Base-by-base conservation (phyloP, 1,140 invertebrate species). In the Papilio machaon region DNA sequence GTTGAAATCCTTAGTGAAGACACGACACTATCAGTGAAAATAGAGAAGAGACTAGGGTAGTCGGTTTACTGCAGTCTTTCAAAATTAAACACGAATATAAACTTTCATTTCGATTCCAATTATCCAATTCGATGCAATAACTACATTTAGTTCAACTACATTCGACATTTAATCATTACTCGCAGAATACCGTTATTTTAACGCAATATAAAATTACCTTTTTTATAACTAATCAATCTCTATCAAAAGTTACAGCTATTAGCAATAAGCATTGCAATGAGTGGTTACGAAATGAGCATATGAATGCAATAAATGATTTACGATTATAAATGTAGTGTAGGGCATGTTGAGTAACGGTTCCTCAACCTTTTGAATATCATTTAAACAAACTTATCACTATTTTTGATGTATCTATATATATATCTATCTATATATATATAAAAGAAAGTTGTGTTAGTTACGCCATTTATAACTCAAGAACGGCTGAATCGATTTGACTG, bases 161-260 rank as follows among this genome's bases (percentile, higher is more conserved):
- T 74, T 74, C n/a, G 6, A 52, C 54, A 35, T 19, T 47, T 52
- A 76, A 52, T 76, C 19, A 76, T 76, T 30, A 54, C 19, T 76
- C 19, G 23, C 23, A 76, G 46, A 11, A 30, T 76, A 49, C 43
- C 23, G 67, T 81, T 78, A 70, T 70, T 13, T 70, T 82, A 85
- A 67, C 67, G 54, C 75, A 80, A 84, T 58, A 83, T 70, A 82
- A 85, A 88, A 88, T 89, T 86, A 86, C 78, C 73, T 85, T 89
- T 88, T 89, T 88, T 86, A 80, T 79, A 47, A 85, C 80, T 87
- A 86, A 91, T 91, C 87, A 87, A 91, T 89, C 86, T 86, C 74
- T 82, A 79, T 83, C 75, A 58, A 81, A 80, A 84, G 79, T 81
- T 81, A 83, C 85, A 82, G 82, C 84, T 85, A 84, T 85, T 85